A percentile compares a stretch with the other conserved stretches of the same genome.
These are phyloP conservation scores for Chaetophractus vellerosus DNA, from an alignment of 2,797 vertebrate genomes.

Conservation along the genomic window DNA sequence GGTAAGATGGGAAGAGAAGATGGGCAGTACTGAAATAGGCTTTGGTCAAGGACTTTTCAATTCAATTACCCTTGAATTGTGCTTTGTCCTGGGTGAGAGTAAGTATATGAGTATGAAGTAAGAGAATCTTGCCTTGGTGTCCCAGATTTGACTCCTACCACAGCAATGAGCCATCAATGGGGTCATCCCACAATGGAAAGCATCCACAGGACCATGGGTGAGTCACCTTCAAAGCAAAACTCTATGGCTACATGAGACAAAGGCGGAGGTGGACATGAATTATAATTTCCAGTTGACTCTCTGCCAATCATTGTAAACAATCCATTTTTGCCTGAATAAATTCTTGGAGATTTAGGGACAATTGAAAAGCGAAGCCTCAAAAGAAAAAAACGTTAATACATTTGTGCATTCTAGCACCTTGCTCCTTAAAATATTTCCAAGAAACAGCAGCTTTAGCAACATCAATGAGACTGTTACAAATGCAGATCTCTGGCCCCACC, in stretches of 20 bases:
- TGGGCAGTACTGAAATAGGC: no score
- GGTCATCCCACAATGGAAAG: neutral
- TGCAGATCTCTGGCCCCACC: neutral
- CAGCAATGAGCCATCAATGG: neutral
- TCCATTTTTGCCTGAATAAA: neutral
- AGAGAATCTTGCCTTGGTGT: neutral
- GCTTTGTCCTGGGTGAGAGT: neutral
- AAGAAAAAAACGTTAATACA: neutral
- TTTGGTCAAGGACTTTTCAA: neutral
- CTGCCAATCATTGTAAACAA: neutral
- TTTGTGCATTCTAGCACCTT: neutral
- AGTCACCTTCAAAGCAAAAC: neutral
- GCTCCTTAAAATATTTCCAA: neutral
- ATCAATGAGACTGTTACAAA: neutral
- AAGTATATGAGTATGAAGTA: neutral
- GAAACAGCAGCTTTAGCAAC: neutral
- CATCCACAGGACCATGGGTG: fast-evolving
- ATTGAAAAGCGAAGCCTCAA: neutral
- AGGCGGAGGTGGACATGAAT: no score
- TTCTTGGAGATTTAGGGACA: neutral
- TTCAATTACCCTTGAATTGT: neutral
- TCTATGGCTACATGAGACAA: neutral
- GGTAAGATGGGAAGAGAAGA: fast-evolving
- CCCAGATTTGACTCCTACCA: fast-evolving
- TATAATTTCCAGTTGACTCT: neutral